Evolutionary conservation across 2,888 invertebrate species (phyloP), one percentile per base, ranked within the genome.

Genomic region (Folsomia manolachei): DNA sequence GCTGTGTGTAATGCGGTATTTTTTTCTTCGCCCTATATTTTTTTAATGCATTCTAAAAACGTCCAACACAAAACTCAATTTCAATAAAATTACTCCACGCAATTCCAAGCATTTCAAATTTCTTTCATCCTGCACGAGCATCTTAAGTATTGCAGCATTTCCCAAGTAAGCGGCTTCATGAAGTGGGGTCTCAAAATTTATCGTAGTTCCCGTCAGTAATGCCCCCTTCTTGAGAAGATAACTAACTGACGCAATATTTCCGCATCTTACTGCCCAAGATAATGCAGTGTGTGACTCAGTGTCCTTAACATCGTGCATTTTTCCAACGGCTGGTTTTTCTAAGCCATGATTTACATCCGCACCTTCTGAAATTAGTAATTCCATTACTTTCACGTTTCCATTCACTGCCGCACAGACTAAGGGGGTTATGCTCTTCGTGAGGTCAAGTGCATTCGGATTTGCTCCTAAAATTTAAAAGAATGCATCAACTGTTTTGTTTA

Each of bases 181-280:
- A 26, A 94, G 84, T 0, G 93, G 93, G 0, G 93, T 92, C 84
- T 93, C 93, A 1, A 4, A 51, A 23, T 68, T 14, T 2, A 61
- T 61, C 4, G 25, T 18, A 7, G 68, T 60, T 11, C 68, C 26
- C 82, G 94, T 92, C n/a, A 61, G 26, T 11, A 14, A 9, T 7
- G 68, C 68, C 11, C 60, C 68, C 2, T 53, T 24, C 18, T 25
- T 26, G n/a, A 68, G 27, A 24, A 68, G 39, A 27, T 27, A 68
- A 18, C 19, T 68, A 4, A 26, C 60, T 24, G 68, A 39, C 2
- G 18, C 7, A 19, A 25, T 2, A 26, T 68, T 68, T 27, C 21
- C 61, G 1, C 26, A 7, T 27, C 21, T 68, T 2, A 61, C 68
- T 60, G 68, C 68, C 27, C 27, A 68, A 19, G 2, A 18, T 18